A percentile compares a stretch with the other conserved stretches of the same genome.
These are phyloP conservation scores for Anoplophora glabripennis DNA, from an alignment of 1,140 invertebrate species.

Conservation along the genomic window DNA sequence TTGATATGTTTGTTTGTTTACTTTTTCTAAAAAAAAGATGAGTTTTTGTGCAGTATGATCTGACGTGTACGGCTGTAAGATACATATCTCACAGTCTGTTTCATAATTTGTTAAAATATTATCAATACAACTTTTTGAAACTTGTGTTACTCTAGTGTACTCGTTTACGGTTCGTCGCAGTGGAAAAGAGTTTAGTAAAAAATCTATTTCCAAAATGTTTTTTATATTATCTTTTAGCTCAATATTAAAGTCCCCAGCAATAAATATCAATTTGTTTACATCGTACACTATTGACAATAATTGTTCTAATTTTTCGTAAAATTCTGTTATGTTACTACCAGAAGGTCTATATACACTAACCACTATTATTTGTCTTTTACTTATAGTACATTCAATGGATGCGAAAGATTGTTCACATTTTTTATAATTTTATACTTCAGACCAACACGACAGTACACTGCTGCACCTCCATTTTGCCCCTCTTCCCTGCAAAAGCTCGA, in stretches of 20 bases:
- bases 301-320: too few relatives aligned
- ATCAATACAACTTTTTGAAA: background rate
- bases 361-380: too few relatives aligned
- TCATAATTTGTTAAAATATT: background rate
- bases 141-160: background rate
- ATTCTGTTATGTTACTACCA: too few relatives aligned
- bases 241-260: slow-evolving; percentile 8
- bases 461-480: slow-evolving; percentile 22
- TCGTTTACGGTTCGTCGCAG: background rate
- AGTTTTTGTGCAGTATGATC: background rate
- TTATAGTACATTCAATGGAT: too few relatives aligned
- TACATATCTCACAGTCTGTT: background rate
- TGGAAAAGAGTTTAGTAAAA: background rate
- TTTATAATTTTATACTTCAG: too few relatives aligned
- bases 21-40: background rate
- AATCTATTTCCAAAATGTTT: too few relatives aligned
- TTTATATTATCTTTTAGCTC: slow-evolving; percentile 3
- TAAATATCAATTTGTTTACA: background rate
- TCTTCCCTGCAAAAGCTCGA: slow-evolving; percentile 21
- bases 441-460: too few relatives aligned
- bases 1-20: background rate
- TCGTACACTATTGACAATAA: background rate
- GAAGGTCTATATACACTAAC: too few relatives aligned
- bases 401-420: too few relatives aligned
- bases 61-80: background rate